Conservation (phyloP, 30 jellyfish, hydroid and myxozoan species). For the Nemopilema nomurai region DNA sequence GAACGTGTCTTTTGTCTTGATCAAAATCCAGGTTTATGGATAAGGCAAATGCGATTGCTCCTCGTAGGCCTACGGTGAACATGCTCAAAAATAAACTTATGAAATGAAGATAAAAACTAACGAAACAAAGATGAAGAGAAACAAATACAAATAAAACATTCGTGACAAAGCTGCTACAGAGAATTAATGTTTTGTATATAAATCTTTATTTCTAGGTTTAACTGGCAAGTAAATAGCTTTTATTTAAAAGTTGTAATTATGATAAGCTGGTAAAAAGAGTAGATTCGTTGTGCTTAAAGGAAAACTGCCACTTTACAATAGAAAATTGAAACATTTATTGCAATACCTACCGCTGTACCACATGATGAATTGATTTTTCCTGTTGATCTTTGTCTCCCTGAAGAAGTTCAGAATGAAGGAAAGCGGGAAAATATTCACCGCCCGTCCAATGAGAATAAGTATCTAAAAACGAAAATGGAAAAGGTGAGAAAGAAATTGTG, state of each 20-base stretch:
- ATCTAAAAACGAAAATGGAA: conserved; percentile 62
- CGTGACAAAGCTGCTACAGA: too few species aligned
- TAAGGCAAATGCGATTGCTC: conserved; percentile 98
- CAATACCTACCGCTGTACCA: conserved; percentile 93
- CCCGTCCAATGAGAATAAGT: conserved; percentile 86
- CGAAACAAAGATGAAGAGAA: too few species aligned
- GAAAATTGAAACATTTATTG: background rate
- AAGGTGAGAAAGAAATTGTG: background rate
- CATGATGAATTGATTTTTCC: conserved; percentile 85
- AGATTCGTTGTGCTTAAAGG: too few species aligned
- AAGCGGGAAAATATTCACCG: conserved; percentile 88
- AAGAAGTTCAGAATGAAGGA: conserved; percentile 79
- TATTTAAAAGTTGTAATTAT: too few species aligned
- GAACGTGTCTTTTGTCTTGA: conserved; percentile 87
- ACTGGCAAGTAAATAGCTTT: too few species aligned
- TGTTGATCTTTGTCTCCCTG: conserved; percentile 89
- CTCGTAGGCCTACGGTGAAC: conserved; percentile 87
- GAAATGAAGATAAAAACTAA: background rate
- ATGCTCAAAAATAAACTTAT: background rate
- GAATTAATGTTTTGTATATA: too few species aligned
- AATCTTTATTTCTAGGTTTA: too few species aligned
- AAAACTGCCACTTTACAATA: background rate
- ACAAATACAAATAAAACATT: too few species aligned
- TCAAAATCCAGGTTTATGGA: conserved; percentile 79
- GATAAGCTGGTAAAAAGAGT: too few species aligned